These are phyloP conservation scores for Strigamia maritima DNA, from an alignment of 2,888 invertebrate species.

Conservation along the genomic window DNA sequence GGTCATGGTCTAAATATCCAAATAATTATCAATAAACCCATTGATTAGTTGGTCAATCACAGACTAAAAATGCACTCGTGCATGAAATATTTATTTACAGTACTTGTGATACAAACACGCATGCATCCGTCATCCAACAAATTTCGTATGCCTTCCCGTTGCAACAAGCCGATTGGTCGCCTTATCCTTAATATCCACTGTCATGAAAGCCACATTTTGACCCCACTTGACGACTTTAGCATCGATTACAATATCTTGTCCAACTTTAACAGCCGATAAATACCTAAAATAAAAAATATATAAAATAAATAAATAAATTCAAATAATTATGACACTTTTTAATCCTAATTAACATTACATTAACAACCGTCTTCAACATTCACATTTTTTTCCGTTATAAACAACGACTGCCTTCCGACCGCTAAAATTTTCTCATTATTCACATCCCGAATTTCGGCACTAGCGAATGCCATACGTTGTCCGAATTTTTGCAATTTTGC, in stretches of 20 bases:
- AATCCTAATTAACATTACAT: not conserved
- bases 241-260: constrained; percentile 53
- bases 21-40: no score
- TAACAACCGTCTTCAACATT: not conserved
- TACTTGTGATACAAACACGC: no score
- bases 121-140: no score
- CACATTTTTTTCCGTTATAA: not conserved
- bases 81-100: no score
- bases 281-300: no score
- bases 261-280: constrained; percentile 50
- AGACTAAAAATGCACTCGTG: no score
- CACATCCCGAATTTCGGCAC: constrained; percentile 52
- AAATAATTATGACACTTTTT: no score
- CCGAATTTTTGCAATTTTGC: constrained; percentile 51
- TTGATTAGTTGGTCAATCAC: no score
- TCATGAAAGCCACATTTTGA: constrained; percentile 50
- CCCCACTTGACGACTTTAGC: constrained; percentile 51
- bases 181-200: constrained; percentile 52
- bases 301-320: no score
- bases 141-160: constrained; percentile 54
- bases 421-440: constrained; percentile 51
- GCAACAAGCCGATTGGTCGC: constrained; percentile 51
- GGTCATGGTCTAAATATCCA: no score
- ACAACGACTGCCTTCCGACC: constrained; percentile 54
- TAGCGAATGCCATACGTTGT: constrained; percentile 50